Evolutionary conservation across 2,113 vertebrate genomes (phyloP).

Genomic region (Psittacus erithacus): DNA sequence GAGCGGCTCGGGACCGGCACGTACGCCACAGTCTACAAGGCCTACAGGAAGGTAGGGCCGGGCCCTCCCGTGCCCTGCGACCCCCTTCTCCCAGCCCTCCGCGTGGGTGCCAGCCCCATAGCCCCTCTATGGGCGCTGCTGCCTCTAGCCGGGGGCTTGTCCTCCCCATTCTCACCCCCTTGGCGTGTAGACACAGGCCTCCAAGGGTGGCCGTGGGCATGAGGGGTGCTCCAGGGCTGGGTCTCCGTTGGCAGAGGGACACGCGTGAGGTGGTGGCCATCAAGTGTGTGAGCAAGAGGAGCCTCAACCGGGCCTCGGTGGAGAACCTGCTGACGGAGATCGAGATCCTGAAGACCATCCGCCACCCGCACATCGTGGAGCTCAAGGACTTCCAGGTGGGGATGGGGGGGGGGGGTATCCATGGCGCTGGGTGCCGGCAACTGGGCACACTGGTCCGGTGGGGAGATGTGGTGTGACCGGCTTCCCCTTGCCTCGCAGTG

Average conservation of each 20-base stretch:
- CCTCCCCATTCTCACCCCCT: no score
- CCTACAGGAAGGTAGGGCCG: slow-evolving; percentile 89
- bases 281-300: slow-evolving; percentile 94
- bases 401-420: neutral
- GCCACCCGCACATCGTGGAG: slow-evolving; percentile 92
- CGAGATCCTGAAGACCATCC: slow-evolving; percentile 92
- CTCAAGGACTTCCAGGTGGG: slow-evolving; percentile 95
- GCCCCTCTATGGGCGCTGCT: fast-evolving
- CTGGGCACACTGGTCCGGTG: neutral
- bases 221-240: neutral
- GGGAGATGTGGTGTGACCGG: fast-evolving
- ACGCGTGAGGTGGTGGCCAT: slow-evolving; percentile 92
- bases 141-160: neutral
- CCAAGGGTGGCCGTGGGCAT: neutral
- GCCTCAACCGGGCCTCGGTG: slow-evolving; percentile 88
- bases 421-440: fast-evolving
- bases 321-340: slow-evolving; percentile 97
- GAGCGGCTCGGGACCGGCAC: slow-evolving; percentile 92
- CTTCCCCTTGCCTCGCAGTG: slow-evolving; percentile 75
- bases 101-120: fast-evolving
- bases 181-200: no score
- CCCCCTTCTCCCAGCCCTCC: fast-evolving
- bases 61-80: neutral
- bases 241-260: slow-evolving; percentile 75
- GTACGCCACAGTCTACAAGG: slow-evolving; percentile 95